Conservation (phyloP, 2,113 vertebrate species). For the Clupea harengus region DNA sequence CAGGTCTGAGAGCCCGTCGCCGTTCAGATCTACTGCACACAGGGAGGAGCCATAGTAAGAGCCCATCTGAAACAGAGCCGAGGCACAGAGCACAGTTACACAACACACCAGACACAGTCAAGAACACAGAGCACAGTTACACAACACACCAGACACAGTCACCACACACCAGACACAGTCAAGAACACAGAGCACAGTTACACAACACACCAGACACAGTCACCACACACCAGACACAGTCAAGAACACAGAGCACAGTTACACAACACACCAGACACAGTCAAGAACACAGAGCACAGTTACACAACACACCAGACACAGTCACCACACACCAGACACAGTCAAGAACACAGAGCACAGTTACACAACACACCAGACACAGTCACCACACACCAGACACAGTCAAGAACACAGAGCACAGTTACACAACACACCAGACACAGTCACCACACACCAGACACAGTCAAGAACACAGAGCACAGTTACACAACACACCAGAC, state of each 20-base stretch:
- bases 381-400: no score
- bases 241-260: conserved; percentile 78
- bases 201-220: no score
- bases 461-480: conserved; percentile 82
- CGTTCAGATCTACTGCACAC: conserved; percentile 98
- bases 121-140: background rate
- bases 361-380: no score
- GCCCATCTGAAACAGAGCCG: conserved; percentile 98
- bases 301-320: no score
- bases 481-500: conserved; percentile 31
- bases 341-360: conserved; percentile 82
- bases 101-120: no score
- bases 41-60: conserved; percentile 99
- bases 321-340: no score
- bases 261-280: no score
- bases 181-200: conserved; percentile 77
- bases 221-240: no score
- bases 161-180: no score
- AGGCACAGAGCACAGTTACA: conserved; percentile 78
- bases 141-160: no score
- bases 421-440: no score
- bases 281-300: conserved; percentile 80
- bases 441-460: no score
- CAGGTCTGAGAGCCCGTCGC: conserved; percentile 93
- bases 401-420: conserved; percentile 84